Evolutionary conservation across 2,888 invertebrate genomes (phyloP).

Genomic region (Scaptodrosophila latifasciaeformis): DNA sequence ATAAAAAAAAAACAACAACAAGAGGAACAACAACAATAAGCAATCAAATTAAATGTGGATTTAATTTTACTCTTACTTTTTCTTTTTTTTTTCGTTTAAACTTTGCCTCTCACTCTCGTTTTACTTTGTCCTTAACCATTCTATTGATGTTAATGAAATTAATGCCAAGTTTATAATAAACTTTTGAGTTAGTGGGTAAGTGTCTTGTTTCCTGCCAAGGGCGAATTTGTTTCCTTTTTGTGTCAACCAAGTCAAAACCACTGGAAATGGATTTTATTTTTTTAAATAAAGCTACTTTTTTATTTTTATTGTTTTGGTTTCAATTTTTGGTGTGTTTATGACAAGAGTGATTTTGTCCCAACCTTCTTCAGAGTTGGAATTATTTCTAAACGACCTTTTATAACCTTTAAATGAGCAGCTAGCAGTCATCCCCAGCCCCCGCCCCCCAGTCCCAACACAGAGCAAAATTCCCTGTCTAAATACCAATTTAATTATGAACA

Average conservation of each 20-base stretch:
- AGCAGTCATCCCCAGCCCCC: conserved; percentile 1
- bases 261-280: no score
- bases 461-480: conserved; percentile 41
- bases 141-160: conserved; percentile 51
- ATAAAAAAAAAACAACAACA: background rate
- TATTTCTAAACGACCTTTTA: conserved; percentile 42
- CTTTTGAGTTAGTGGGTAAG: conserved; percentile 31
- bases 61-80: no score
- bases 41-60: conserved; percentile 49
- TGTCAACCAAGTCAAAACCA: conserved; percentile 29
- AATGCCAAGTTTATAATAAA: conserved; percentile 44
- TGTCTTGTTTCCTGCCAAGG: conserved; percentile 26
- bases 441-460: no score
- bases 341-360: conserved; percentile 12
- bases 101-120: background rate
- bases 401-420: conserved; percentile 59
- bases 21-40: conserved; percentile 37
- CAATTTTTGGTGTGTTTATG: conserved; percentile 20
- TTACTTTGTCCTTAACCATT: no score
- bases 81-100: no score
- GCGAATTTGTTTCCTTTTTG: conserved; percentile 42
- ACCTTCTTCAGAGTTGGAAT: conserved; percentile 11
- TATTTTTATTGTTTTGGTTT: background rate
- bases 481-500: conserved; percentile 61
- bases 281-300: background rate